Conservation (phyloP, 2,888 invertebrate genomes). For the Opisthograptis luteolata region DNA sequence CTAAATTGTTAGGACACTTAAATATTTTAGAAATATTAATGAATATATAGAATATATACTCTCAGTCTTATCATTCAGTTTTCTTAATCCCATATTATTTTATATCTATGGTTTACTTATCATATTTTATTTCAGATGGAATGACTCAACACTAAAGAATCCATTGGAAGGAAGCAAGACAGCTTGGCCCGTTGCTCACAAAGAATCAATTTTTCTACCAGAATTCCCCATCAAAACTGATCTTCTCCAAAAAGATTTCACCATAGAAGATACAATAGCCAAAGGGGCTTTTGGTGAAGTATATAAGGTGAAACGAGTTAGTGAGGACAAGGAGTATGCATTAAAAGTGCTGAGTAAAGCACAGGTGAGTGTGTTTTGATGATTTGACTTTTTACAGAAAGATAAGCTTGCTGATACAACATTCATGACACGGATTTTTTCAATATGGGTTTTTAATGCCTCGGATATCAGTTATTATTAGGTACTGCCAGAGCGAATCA, state of each 20-base stretch:
- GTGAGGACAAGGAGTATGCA: slow-evolving; percentile 88
- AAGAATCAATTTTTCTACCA: slow-evolving; percentile 94
- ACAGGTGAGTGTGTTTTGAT: slow-evolving; percentile 80
- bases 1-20: no score
- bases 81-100: not conserved
- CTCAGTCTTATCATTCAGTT: no score
- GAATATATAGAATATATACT: no score
- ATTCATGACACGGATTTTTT: no score
- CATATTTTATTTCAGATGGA: slow-evolving; percentile 87
- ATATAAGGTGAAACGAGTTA: slow-evolving; percentile 89
- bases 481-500: no score
- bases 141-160: slow-evolving; percentile 85
- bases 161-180: slow-evolving; percentile 87
- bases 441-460: no score
- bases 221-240: slow-evolving; percentile 91
- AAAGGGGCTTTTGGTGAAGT: slow-evolving; percentile 96
- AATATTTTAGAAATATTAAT: no score
- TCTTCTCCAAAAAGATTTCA: slow-evolving; percentile 83
- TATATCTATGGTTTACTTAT: no score
- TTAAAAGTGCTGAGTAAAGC: slow-evolving; percentile 93
- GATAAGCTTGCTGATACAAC: no score
- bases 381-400: not conserved
- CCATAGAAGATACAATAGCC: slow-evolving; percentile 90
- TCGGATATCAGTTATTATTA: no score
- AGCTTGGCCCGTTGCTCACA: slow-evolving; percentile 92